Percentiles rank a stretch among this genome's conserved stretches.
Evolutionary conservation across 2,113 vertebrate species (phyloP).

Genomic region (Mormyrus lacerda): DNA sequence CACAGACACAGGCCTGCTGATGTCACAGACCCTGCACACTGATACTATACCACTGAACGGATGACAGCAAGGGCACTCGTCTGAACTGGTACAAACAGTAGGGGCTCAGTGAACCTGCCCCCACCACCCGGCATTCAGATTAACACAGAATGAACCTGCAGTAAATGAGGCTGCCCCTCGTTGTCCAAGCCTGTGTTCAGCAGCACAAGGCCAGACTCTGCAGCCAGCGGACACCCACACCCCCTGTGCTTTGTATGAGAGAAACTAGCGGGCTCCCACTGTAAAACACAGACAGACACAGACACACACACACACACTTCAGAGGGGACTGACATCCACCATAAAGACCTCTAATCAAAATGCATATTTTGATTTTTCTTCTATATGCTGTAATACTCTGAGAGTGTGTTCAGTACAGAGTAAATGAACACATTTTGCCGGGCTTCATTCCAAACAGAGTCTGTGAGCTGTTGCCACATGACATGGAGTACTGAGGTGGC

Average conservation of each 20-base stretch:
- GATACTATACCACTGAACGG: not conserved
- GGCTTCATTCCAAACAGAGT: not conserved
- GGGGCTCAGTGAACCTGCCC: not conserved
- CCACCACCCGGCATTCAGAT: not conserved
- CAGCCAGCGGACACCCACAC: not conserved
- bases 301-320: not conserved
- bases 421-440: not conserved
- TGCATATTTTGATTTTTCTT: not conserved
- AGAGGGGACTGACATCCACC: not conserved
- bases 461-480: too few relatives aligned
- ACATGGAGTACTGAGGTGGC: not conserved
- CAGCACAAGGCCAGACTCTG: not conserved
- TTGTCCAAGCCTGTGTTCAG: not conserved
- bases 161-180: not conserved
- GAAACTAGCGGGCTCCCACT: not conserved
- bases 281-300: not conserved
- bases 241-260: not conserved
- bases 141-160: not conserved
- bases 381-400: not conserved
- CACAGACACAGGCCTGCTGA: not conserved
- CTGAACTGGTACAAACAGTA: not conserved
- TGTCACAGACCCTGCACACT: not conserved
- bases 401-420: not conserved
- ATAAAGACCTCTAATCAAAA: not conserved
- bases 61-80: not conserved